Evolutionary conservation across 2,888 invertebrate genomes (phyloP).

Genomic region (Heterodera filipjevi): DNA sequence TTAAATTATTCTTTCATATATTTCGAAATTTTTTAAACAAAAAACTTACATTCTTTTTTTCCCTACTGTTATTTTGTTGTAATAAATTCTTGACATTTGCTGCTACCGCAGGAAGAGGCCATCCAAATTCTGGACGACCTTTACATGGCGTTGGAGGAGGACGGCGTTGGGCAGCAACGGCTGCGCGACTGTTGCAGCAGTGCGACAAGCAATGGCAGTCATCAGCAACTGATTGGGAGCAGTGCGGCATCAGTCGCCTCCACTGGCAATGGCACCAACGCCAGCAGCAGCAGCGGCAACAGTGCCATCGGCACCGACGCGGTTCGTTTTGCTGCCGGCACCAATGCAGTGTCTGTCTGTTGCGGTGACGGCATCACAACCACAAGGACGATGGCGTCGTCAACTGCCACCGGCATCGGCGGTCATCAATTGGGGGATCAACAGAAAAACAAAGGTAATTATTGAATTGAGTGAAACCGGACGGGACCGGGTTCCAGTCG

Average conservation of each 20-base stretch:
- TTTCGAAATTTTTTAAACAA: no score
- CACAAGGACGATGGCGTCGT: not conserved
- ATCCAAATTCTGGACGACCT: slow-evolving; percentile 59
- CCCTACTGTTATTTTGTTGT: no score
- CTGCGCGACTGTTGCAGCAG: slow-evolving; percentile 12
- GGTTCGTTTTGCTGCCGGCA: not conserved
- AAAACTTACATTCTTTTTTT: no score
- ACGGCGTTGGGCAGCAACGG: slow-evolving; percentile 22
- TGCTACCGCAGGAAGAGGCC: slow-evolving; percentile 49
- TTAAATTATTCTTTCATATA: no score
- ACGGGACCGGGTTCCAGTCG: no score
- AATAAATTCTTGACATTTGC: not conserved
- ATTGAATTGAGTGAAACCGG: no score
- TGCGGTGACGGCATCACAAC: not conserved
- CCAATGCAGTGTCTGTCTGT: not conserved
- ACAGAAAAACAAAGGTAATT: not conserved
- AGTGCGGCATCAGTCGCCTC: slow-evolving; percentile 30
- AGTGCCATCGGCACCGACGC: not conserved
- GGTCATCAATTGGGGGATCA: not conserved
- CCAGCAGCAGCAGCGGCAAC: not conserved
- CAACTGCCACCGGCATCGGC: not conserved
- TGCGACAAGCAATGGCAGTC: slow-evolving; percentile 31
- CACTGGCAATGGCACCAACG: slow-evolving; percentile 32
- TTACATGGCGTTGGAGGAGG: slow-evolving; percentile 50
- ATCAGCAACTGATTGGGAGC: slow-evolving; percentile 23